phyloP scores from a whole-genome alignment of 2,888 invertebrate genomes.

The Rhaphigaster nebulosa region DNA sequence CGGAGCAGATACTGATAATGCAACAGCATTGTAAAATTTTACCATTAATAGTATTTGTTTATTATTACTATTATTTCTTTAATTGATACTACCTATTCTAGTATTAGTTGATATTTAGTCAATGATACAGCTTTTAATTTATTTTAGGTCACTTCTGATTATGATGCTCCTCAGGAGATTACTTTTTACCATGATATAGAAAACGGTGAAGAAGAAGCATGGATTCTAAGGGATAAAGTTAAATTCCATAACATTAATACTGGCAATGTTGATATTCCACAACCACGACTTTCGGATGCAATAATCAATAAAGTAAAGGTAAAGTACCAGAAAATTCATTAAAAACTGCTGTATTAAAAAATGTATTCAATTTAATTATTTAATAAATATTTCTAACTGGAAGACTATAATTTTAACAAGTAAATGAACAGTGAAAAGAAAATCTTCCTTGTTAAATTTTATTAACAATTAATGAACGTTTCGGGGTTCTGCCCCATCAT shows the following conservation, averaged over 20 bases:
- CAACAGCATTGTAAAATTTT: no score
- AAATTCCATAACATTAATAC: conserved; percentile 63
- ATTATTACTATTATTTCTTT: background rate
- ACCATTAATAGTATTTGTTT: background rate
- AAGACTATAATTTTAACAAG: no score
- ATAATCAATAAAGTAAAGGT: conserved; percentile 25
- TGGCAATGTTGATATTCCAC: conserved; percentile 60
- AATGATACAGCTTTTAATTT: conserved; percentile 38
- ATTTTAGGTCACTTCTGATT: conserved; percentile 61
- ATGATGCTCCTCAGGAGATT: conserved; percentile 63
- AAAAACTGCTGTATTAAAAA: no score
- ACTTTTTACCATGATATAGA: conserved; percentile 59
- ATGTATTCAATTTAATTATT: no score
- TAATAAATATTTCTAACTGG: no score
- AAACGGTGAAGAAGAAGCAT: conserved; percentile 56
- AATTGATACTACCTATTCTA: background rate
- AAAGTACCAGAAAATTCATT: no score
- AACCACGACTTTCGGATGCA: conserved; percentile 28
- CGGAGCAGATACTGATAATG: no score
- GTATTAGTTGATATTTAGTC: background rate
- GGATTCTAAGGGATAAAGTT: conserved; percentile 62
- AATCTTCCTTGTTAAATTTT: no score
- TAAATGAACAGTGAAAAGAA: no score
- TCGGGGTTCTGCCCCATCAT: no score
- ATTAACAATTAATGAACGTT: no score